A percentile compares a stretch with the other conserved stretches of the same genome.
Evolutionary conservation across 2,113 vertebrate species (phyloP).

Genomic region (Motacilla alba): DNA sequence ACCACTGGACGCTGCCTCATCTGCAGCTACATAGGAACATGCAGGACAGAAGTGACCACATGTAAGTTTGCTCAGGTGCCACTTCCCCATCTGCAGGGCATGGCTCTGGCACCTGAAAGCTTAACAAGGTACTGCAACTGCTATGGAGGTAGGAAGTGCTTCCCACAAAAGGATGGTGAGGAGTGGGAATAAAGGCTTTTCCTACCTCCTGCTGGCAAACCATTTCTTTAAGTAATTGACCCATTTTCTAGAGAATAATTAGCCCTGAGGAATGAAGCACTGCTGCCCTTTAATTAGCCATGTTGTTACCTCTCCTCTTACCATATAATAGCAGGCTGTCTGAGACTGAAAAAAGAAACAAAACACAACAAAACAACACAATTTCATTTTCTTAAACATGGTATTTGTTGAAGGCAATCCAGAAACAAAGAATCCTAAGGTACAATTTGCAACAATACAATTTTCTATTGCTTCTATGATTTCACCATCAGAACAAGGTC

Average conservation of each 20-base stretch:
- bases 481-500: neutral
- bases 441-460: neutral
- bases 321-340: neutral
- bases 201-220: neutral
- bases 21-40: neutral
- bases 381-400: neutral
- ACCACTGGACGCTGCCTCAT: neutral
- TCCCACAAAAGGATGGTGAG: neutral
- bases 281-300: conserved; percentile 39
- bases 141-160: neutral
- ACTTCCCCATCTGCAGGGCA: neutral
- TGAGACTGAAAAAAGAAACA: neutral
- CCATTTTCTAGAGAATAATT: conserved; percentile 41
- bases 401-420: neutral
- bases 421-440: neutral
- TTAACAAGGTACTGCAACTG: neutral
- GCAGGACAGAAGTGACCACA: neutral
- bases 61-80: accelerated
- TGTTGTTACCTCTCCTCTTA: neutral
- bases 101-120: neutral
- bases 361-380: neutral
- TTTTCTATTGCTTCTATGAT: neutral
- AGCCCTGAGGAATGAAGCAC: neutral
- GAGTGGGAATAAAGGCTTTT: neutral
- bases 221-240: conserved; percentile 31